These are phyloP conservation scores for Anguilla marmorata DNA, from an alignment of 2,797 vertebrate genomes.

Conservation along the genomic window DNA sequence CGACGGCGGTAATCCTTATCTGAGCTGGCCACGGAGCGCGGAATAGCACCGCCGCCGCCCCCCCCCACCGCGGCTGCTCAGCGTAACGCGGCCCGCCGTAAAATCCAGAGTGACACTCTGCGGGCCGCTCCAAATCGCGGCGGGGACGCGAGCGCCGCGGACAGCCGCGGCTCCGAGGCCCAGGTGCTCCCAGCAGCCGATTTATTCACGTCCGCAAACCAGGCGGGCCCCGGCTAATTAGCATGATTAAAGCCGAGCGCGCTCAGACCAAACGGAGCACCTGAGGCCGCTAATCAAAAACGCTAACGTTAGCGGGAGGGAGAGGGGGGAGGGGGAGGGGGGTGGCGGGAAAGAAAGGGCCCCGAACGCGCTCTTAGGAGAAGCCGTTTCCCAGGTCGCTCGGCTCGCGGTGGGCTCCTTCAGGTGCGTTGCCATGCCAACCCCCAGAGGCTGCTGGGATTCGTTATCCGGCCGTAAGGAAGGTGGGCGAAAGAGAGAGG, in stretches of 20 bases:
- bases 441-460: constrained; percentile 50
- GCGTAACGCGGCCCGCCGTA: background rate
- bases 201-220: constrained; percentile 64
- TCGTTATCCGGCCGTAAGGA: constrained; percentile 42
- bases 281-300: constrained; percentile 54
- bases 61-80: background rate
- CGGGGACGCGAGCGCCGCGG: constrained; percentile 41
- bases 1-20: background rate
- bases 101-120: background rate
- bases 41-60: background rate
- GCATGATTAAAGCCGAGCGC: constrained; percentile 61
- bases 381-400: constrained; percentile 46
- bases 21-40: background rate
- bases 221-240: constrained; percentile 57
- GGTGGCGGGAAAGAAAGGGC: constrained; percentile 37
- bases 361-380: constrained; percentile 44
- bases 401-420: constrained; percentile 42
- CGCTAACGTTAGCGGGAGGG: background rate
- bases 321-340: background rate
- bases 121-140: background rate
- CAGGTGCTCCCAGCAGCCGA: constrained; percentile 57
- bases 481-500: constrained; percentile 11
- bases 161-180: constrained; percentile 31
- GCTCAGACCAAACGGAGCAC: constrained; percentile 58
- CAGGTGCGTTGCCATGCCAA: constrained; percentile 45